Base-by-base conservation (phyloP, 2,113 vertebrate genomes). In the Ceyx margarethae region DNA sequence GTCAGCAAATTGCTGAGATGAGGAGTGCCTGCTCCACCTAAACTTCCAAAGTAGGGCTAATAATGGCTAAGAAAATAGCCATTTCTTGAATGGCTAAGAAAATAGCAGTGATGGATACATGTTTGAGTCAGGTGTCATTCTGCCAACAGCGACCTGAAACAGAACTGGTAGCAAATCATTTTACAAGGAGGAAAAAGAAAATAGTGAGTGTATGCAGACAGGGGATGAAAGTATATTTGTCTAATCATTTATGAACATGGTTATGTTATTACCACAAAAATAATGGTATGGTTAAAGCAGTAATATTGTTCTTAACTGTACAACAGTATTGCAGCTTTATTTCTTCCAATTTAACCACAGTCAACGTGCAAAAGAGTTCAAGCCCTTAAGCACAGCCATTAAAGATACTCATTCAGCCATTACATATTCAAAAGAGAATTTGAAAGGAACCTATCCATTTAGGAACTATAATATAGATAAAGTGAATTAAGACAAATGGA, bases 61-160 rank as follows among this genome's bases (percentile, higher is more conserved):
- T 33, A 50, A 56, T 14, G 13, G 46, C 26, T 45, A 35, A 86
- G 23, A 72, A 37, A 37, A 37, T 37, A 37, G 10, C 37, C 37
- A 37, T 37, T 37, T 37, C 4, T 37, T 37, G 37, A 50, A 56
- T 14, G 13, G 46, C 22, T 45, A 35, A 86, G 23, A 72, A 37
- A 67, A 5, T 1, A 56, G 10, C 2, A 2, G 54, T 21, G 5
- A 58, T 21, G 5, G 23, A 4, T 5, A 77, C 10, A 9, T 3
- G 3, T 25, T 0, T 26, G 45, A 77, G 29, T 10, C 48, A 7
- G 5, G 5, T 13, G 15, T 7, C 54, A 56, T 31, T 89, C 56
- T 85, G 22, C 35, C 16, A 65, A 48, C 1, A 9, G 22, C 4
- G 10, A 10, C 35, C 83, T 45, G 20, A 48, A 85, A n/a, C 5